Evolutionary conservation across 2,113 vertebrate genomes (phyloP), one percentile per base, ranked within the genome.

Genomic region (Amblyopsis rosae): DNA sequence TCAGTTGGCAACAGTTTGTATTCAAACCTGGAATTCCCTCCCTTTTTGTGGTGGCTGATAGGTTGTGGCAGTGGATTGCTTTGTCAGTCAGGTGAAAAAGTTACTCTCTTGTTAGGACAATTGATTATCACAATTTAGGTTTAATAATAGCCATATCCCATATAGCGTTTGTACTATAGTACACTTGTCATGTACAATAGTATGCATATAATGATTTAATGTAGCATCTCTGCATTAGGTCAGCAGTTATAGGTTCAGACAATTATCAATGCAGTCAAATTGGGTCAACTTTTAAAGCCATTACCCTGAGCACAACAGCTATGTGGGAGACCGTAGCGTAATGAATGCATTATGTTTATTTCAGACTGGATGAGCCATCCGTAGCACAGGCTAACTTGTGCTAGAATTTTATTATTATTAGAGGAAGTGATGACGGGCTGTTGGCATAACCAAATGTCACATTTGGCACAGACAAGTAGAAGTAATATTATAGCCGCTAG

Each of bases 1-100:
- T 66, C 61, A 64, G 75, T 77, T 76, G 65, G 12, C 41, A 67
- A 15, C 15, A 35, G 70, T 48, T 17, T 41, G 35, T 8, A 41
- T 41, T 41, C 35, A 41, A 41, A 6, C 62, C 53, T 59, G 63
- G 45, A 73, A 56, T 48, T 17, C 75, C 70, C 19, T 17, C 19
- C 48, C 19, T 68, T 32, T 57, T 72, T n/a, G 58, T 17, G 50
- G 16, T 6, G 55, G 45, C 32, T 66, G 17, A 63, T 32, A 53
- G 12, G 48, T 58, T 63, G 41, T 12, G 13, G 62, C 41, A 35
- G 49, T 70, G n/a, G 59, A 49, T 53, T 54, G 17, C 9, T 67
- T 75, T 74, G 54, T 8, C 35, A 41, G 7, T 41, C 35, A 41
- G 5, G 5, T 41, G 6, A 5, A 41, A 9, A 8, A 12, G 49